These are phyloP conservation scores for Parauchenoglanis ngamensis DNA, from an alignment of 2,797 vertebrate genomes.

Conservation along the genomic window DNA sequence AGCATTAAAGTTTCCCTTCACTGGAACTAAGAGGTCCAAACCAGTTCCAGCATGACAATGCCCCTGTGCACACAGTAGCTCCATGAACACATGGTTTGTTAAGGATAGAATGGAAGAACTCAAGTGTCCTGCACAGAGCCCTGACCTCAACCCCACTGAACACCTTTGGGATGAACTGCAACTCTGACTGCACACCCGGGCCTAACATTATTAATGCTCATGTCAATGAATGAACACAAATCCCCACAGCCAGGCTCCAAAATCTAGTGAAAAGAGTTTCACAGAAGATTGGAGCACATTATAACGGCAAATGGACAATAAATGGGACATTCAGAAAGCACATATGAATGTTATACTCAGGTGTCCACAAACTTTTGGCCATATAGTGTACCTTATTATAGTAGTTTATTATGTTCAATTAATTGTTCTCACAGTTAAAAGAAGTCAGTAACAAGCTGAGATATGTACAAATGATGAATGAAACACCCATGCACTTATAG, in stretches of 20 bases:
- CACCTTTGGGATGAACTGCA: neutral
- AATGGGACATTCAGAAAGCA: neutral
- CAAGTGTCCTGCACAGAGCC: neutral
- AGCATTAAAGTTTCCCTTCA: neutral
- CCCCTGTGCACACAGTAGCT: neutral
- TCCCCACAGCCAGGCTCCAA: neutral
- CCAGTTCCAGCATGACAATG: neutral
- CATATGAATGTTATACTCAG: neutral
- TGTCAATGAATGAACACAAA: neutral
- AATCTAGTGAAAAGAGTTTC: neutral
- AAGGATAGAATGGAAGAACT: neutral
- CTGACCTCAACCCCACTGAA: neutral
- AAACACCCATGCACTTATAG: neutral
- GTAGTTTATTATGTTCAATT: neutral
- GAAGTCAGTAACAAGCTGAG: neutral
- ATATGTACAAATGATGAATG: neutral
- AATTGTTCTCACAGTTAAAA: neutral
- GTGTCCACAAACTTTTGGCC: neutral
- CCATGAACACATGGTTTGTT: neutral
- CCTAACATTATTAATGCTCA: neutral
- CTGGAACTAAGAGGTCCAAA: neutral
- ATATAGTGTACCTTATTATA: neutral
- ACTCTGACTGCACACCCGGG: neutral
- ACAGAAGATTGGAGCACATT: neutral
- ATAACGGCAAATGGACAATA: neutral